These are phyloP conservation scores for Drosophila phalerata DNA, from an alignment of 2,888 invertebrate species.

Conservation along the genomic window DNA sequence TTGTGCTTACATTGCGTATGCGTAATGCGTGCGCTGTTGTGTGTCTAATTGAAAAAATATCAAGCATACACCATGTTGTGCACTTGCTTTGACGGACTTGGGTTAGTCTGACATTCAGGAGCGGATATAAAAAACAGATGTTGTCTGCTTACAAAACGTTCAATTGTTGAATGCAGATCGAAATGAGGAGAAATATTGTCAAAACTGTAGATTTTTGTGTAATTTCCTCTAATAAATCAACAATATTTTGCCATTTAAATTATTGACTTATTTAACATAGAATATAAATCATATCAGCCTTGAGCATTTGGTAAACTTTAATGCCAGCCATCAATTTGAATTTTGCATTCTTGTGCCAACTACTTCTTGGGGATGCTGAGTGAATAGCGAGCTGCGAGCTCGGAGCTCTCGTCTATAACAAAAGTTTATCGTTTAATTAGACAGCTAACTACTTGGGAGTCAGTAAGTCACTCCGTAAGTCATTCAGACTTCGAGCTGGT, in stretches of 20 bases:
- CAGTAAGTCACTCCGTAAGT: conserved; percentile 47
- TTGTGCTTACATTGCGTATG: conserved; percentile 68
- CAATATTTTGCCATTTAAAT: conserved; percentile 5
- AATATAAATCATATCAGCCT: conserved; percentile 13
- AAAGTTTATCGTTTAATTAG: conserved; percentile 73
- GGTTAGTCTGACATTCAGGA: conserved; percentile 16
- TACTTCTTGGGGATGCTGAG: conserved; percentile 1
- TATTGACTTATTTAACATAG: conserved; percentile 21
- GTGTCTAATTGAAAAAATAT: conserved; percentile 76
- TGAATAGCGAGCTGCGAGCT: conserved; percentile 5
- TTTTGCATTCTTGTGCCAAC: conserved; percentile 30
- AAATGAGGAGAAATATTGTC: conserved; percentile 6
- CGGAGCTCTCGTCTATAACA: conserved; percentile 47
- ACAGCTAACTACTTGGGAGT: conserved; percentile 58
- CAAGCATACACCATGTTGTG: conserved; percentile 45
- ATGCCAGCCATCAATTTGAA: conserved; percentile 29
- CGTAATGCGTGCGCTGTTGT: conserved; percentile 65
- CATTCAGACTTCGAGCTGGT: conserved; percentile 38
- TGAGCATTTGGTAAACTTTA: conserved; percentile 26
- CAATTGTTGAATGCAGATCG: conserved; percentile 2
- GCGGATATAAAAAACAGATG: conserved; percentile 56
- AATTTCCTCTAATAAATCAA: conserved; percentile 21
- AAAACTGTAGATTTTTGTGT: background rate
- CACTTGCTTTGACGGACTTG: conserved; percentile 47
- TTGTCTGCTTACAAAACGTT: conserved; percentile 12